Evolutionary conservation across 2,113 vertebrate genomes (phyloP), one percentile per base, ranked within the genome.

Genomic region (Macaca nemestrina): DNA sequence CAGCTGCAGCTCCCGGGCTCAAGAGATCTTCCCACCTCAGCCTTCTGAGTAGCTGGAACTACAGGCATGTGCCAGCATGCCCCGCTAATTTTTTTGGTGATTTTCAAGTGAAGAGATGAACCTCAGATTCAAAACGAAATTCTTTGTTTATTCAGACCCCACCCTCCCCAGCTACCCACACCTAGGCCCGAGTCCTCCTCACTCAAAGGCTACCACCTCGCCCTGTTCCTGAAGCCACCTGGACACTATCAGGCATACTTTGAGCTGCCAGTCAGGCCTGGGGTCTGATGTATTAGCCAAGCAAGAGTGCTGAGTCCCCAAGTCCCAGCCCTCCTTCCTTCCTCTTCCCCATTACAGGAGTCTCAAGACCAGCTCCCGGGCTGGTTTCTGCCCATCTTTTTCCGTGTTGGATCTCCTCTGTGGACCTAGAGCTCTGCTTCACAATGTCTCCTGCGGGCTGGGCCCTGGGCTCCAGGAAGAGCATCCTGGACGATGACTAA

Each of bases 101-200:
- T 82, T 93, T 87, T 94, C 72, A 59, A 83, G 48, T 70, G 55
- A 93, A 59, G 67, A 67, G 35, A 93, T n/a, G 55, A 48, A 93
- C 23, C 68, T 50, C 64, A 52, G 79, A 94, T 50, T 94, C 25
- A 55, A 94, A 90, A 90, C 18, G 83, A 50, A 80, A 67, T 27
- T 45, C 32, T 95, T 89, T 64, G 9, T n/a, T 80, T 30, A 75
- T 50, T 88, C 73, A 89, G 17, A 67, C 5, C 61, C 64, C 32
- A 40, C 55, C 20, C 72, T 81, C 59, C 75, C n/a, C 3, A 38
- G 27, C n/a, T n/a, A 35, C 27, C 43, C 38, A 67, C 23, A 55
- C n/a, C 25, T 72, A 83, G 55, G 79, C 22, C 35, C 40, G 17
- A 2, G 4, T 7, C 50, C 59, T 83, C 43, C 17, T 85, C n/a